phyloP scores from a whole-genome alignment of 1,140 invertebrate genomes.

The Heliconius congener region DNA sequence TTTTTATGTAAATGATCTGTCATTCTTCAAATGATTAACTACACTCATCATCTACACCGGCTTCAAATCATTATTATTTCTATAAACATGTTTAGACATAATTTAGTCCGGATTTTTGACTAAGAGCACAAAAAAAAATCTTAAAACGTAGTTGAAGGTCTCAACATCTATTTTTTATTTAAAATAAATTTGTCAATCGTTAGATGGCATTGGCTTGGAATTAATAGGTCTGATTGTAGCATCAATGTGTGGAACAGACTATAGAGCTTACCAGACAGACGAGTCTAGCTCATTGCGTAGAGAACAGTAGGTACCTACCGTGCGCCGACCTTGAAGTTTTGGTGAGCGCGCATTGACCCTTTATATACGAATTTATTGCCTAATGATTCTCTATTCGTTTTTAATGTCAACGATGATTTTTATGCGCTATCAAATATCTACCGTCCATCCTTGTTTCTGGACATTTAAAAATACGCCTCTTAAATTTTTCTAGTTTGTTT shows the following conservation, averaged over 20 bases:
- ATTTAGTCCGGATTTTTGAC: slow-evolving; percentile 8
- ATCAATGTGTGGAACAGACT: slow-evolving; percentile 35
- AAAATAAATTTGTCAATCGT: slow-evolving; percentile 11
- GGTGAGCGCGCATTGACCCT: slow-evolving; percentile 52
- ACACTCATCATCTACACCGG: neutral
- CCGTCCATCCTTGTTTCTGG: neutral
- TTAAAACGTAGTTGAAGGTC: slow-evolving; percentile 10
- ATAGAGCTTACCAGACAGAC: slow-evolving; percentile 45
- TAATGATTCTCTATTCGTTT: slow-evolving; percentile 38
- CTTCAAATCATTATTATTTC: neutral
- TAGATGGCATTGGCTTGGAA: slow-evolving; percentile 14
- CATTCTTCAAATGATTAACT: neutral
- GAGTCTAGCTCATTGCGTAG: slow-evolving; percentile 47
- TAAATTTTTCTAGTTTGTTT: neutral
- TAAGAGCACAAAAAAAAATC: slow-evolving; percentile 7
- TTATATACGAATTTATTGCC: slow-evolving; percentile 52
- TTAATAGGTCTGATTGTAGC: slow-evolving; percentile 24
- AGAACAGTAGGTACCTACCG: slow-evolving; percentile 44
- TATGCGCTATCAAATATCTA: slow-evolving; percentile 7
- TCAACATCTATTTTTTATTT: neutral
- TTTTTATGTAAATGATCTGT: neutral
- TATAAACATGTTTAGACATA: slow-evolving; percentile 5
- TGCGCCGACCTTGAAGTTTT: slow-evolving; percentile 49
- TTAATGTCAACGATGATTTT: slow-evolving; percentile 40
- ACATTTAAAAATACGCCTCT: neutral